Evolutionary conservation across 2,113 vertebrate genomes (phyloP).

Genomic region (Haemorhous mexicanus): DNA sequence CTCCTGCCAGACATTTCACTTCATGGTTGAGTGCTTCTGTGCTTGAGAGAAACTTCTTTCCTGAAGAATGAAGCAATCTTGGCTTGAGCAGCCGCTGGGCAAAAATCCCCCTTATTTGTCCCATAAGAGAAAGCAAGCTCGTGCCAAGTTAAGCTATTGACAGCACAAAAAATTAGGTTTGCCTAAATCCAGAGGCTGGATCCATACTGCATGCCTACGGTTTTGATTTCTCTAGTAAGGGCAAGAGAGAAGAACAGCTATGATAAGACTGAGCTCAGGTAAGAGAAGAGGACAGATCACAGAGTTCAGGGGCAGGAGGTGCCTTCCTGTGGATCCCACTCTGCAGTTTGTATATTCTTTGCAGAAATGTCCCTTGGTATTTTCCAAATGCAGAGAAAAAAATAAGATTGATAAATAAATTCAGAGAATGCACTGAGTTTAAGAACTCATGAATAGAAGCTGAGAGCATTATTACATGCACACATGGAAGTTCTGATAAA

Average conservation of each 20-base stretch:
- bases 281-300: background rate
- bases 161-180: background rate
- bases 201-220: background rate
- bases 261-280: background rate
- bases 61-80: background rate
- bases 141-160: background rate
- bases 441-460: background rate
- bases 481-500: background rate
- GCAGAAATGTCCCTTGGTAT: background rate
- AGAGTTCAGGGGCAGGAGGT: fast-evolving
- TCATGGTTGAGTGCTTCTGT: background rate
- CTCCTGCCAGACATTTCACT: background rate
- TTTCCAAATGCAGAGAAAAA: background rate
- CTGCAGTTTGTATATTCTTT: fast-evolving
- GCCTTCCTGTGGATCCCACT: background rate
- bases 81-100: background rate
- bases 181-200: background rate
- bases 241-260: background rate
- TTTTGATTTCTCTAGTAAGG: background rate
- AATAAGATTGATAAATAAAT: background rate
- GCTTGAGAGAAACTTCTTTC: background rate
- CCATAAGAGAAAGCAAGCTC: background rate
- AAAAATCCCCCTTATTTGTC: background rate
- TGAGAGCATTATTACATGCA: background rate
- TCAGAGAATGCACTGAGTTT: fast-evolving